These are phyloP conservation scores for Allolobophora icterica DNA, from an alignment of 2,888 invertebrate species.

Conservation along the genomic window DNA sequence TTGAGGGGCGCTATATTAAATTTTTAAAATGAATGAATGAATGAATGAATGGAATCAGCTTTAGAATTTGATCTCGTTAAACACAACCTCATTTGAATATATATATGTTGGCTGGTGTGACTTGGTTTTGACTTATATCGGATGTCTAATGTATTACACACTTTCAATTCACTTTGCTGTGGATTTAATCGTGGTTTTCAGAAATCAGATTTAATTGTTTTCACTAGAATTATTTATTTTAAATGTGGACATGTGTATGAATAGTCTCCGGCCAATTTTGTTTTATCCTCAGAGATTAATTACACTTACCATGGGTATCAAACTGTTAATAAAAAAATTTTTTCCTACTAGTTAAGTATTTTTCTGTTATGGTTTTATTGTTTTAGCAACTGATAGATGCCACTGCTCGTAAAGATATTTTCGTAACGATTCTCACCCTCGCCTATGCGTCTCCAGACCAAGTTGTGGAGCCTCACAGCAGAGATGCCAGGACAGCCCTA, in stretches of 20 bases:
- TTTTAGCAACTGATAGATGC: slow-evolving; percentile 69
- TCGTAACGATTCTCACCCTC: slow-evolving; percentile 68
- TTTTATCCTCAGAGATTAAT: neutral
- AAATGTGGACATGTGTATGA: no score
- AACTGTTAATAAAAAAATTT: neutral
- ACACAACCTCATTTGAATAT: no score
- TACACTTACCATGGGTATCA: neutral
- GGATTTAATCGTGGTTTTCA: neutral
- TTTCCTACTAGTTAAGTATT: neutral
- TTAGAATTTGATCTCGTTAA: no score
- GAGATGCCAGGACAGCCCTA: slow-evolving; percentile 81
- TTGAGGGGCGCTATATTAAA: no score
- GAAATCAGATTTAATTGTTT: no score
- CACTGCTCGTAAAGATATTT: slow-evolving; percentile 64
- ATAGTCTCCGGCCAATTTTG: neutral
- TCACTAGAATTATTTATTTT: no score
- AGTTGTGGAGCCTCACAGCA: slow-evolving; percentile 78
- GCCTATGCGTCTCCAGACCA: slow-evolving; percentile 71
- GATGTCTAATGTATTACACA: no score
- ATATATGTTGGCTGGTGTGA: no score
- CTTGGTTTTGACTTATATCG: no score
- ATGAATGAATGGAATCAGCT: no score
- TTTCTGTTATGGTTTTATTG: neutral
- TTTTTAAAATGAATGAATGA: no score
- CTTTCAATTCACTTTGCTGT: no score